Conservation (phyloP, 2,797 vertebrate species). For the Triplophysa bombifrons region DNA sequence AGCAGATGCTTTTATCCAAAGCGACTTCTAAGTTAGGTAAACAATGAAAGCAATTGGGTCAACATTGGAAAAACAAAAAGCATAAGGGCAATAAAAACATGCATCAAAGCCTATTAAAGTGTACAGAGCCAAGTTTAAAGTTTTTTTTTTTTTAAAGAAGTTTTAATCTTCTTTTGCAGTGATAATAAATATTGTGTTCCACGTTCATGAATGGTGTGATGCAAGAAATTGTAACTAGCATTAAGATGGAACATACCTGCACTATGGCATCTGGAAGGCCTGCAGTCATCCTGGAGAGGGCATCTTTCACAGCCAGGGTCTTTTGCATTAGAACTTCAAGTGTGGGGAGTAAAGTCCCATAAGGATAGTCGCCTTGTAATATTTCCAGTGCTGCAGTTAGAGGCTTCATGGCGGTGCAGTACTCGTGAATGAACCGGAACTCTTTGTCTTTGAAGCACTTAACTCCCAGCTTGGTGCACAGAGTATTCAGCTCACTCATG, state of each 20-base stretch:
- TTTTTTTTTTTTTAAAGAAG: background rate
- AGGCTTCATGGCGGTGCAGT: slow-evolving; percentile 22
- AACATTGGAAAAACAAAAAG: no score
- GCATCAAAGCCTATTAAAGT: no score
- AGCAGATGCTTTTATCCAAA: no score
- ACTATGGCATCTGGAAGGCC: no score
- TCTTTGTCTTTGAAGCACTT: slow-evolving; percentile 48
- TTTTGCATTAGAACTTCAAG: slow-evolving; percentile 1
- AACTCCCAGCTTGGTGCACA: slow-evolving; percentile 25
- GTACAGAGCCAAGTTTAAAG: no score
- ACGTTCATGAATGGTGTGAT: no score
- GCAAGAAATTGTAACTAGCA: no score
- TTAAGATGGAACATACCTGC: no score
- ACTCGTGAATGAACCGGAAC: slow-evolving; percentile 40
- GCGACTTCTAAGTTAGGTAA: no score
- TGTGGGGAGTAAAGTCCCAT: background rate
- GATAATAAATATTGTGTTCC: background rate
- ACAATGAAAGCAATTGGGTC: no score
- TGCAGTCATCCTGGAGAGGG: background rate
- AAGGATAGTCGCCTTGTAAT: background rate
- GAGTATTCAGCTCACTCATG: background rate
- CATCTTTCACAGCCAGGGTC: slow-evolving; percentile 5
- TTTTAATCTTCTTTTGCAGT: no score
- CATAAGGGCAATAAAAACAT: no score
- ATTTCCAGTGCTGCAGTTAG: slow-evolving; percentile 1